Evolutionary conservation across 2,113 vertebrate species (phyloP), one percentile per base, ranked within the genome.

Genomic region (Hippoglossus stenolepis): DNA sequence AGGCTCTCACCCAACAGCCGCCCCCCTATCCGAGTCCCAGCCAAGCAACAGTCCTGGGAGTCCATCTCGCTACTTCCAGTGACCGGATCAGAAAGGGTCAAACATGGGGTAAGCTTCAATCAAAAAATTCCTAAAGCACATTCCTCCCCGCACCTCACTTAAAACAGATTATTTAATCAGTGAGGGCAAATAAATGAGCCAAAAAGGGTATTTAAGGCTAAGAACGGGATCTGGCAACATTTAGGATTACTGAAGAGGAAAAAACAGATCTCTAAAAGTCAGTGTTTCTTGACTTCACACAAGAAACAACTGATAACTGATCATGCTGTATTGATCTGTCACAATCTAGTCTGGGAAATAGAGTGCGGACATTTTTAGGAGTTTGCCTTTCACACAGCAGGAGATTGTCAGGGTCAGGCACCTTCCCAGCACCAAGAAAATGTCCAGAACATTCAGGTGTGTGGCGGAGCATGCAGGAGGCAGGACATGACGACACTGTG

Each of bases 151-250:
- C 68, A 72, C 76, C 47, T 69, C 56, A 45, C 67, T 69, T 65
- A 84, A 85, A 86, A 77, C 77, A 79, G 84, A 90, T 87, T 86
- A 88, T 88, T 85, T 76, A 85, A 91, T 91, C 83, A 89, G 83
- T 20, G 59, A 28, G 28, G 14, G 60, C 69, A 69, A 20, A 84
- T 28, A 81, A 84, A 79, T 17, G 68, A 79, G 88, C 80, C 89
- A 89, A 83, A 89, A 71, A 11, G 15, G 24, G 80, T 66, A 86
- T 89, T 90, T 84, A 75, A 61, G 65, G 70, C 73, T 85, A 85
- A 90, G 69, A 53, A 47, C 24, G 0, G 11, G 26, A 83, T 80
- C 73, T 72, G 76, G 80, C 72, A 83, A 68, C 24, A 79, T 54
- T 71, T 15, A 69, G 35, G 47, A 66, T 28, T 38, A 56, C 11